Conservation (phyloP, 2,113 vertebrate species). For the Glaucomys volans region DNA sequence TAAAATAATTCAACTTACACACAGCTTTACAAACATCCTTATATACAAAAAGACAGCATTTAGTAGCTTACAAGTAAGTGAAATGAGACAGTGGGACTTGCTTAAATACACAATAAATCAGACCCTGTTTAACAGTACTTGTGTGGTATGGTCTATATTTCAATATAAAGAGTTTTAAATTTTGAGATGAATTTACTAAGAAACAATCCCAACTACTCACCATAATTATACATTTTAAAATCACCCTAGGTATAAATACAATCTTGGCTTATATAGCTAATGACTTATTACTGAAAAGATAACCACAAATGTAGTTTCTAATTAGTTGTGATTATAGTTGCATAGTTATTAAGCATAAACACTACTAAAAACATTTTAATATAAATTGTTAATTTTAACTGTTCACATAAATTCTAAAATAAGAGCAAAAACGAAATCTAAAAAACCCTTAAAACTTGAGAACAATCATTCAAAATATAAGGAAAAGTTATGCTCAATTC, state of each 20-base stretch:
- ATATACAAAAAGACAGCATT: conserved; percentile 54
- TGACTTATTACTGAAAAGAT: conserved; percentile 57
- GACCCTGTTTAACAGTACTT: conserved; percentile 45
- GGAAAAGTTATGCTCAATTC: conserved; percentile 13
- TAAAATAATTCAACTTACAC: conserved; percentile 45
- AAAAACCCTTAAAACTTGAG: conserved; percentile 1
- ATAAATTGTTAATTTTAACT: conserved; percentile 52
- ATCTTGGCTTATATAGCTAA: background rate
- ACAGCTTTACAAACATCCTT: conserved; percentile 29
- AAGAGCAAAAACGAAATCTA: background rate
- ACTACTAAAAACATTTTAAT: conserved; percentile 4
- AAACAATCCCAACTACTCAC: conserved; percentile 31
- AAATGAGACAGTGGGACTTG: conserved; percentile 43
- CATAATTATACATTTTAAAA: conserved; percentile 3
- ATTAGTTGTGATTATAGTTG: conserved; percentile 40
- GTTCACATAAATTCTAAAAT: conserved; percentile 38
- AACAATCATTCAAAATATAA: conserved; percentile 4
- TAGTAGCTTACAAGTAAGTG: conserved; percentile 37
- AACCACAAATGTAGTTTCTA: conserved; percentile 49
- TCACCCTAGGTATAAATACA: conserved; percentile 42
- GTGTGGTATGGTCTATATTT: background rate
- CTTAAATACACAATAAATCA: conserved; percentile 56
- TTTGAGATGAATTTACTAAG: conserved; percentile 50
- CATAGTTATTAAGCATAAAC: conserved; percentile 43
- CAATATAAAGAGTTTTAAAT: conserved; percentile 21